These are phyloP conservation scores for Chloebia gouldiae DNA, from an alignment of 2,113 vertebrate genomes.

Conservation along the genomic window DNA sequence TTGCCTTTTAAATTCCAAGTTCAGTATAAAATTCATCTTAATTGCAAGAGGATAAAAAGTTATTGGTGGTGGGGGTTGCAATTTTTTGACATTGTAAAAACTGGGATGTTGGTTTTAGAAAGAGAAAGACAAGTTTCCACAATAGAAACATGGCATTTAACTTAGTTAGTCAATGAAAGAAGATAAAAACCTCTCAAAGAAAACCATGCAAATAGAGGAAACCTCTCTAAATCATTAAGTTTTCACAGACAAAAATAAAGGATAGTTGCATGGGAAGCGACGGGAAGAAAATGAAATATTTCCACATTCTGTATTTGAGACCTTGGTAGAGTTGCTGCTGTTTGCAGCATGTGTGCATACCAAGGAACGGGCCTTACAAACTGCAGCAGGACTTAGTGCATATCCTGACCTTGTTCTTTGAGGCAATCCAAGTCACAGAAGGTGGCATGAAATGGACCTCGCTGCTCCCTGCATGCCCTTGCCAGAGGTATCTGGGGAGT, in stretches of 20 bases:
- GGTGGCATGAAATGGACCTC: neutral
- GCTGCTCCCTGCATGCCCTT: neutral
- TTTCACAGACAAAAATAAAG: neutral
- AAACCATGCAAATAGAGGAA: neutral
- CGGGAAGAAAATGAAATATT: neutral
- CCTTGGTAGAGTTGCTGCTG: neutral
- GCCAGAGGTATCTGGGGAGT: neutral
- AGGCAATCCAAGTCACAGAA: neutral
- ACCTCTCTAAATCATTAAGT: neutral
- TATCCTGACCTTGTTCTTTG: neutral
- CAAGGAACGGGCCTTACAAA: neutral
- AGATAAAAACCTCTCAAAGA: slow-evolving; percentile 23
- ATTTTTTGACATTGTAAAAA: slow-evolving; percentile 41
- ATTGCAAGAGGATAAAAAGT: neutral
- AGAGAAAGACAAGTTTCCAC: neutral
- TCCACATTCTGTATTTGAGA: neutral
- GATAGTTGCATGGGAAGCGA: neutral
- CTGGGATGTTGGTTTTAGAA: slow-evolving; percentile 29
- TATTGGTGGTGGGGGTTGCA: neutral
- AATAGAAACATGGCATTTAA: slow-evolving; percentile 38
- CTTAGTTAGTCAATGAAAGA: slow-evolving; percentile 47
- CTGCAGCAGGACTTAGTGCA: neutral
- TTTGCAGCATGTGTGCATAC: neutral
- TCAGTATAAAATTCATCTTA: neutral
- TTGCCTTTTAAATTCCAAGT: neutral